Conservation (phyloP, 2,797 vertebrate species). For the Enteromius trimaculatus region DNA sequence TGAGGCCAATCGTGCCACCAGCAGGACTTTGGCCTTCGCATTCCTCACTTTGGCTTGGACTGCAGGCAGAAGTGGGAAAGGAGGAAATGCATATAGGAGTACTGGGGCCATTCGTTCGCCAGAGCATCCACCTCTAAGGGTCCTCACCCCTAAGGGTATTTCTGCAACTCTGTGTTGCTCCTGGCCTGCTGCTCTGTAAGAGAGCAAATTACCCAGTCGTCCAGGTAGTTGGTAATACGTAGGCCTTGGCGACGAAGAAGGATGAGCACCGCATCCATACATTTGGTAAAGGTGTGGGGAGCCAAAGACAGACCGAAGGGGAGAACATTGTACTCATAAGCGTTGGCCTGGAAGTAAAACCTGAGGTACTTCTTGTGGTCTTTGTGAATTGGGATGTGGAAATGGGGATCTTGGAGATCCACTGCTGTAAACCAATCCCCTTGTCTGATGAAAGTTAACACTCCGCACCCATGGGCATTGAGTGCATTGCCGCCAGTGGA, state of each 20-base stretch:
- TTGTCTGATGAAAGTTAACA: neutral
- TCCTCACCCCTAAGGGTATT: neutral
- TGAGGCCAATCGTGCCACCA: neutral
- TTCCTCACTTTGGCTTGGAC: neutral
- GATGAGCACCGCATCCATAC: neutral
- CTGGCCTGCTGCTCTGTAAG: neutral
- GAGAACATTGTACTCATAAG: neutral
- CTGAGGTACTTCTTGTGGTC: neutral
- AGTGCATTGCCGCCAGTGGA: neutral
- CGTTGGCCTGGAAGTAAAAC: neutral
- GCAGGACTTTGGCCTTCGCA: neutral
- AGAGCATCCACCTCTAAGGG: neutral
- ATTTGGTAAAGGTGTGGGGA: neutral
- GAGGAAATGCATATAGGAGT: neutral
- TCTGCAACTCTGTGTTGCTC: neutral
- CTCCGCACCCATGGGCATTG: neutral
- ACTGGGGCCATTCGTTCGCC: neutral
- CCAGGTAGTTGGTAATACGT: neutral
- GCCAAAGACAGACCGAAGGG: neutral
- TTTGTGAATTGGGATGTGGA: neutral
- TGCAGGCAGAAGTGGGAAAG: neutral
- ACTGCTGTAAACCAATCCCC: neutral
- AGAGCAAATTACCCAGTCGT: neutral
- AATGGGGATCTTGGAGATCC: neutral
- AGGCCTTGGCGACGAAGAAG: neutral